Percentiles rank a stretch among this genome's conserved stretches.
Evolutionary conservation across 2,113 vertebrate species (phyloP).

Genomic region (Carassius gibelio): DNA sequence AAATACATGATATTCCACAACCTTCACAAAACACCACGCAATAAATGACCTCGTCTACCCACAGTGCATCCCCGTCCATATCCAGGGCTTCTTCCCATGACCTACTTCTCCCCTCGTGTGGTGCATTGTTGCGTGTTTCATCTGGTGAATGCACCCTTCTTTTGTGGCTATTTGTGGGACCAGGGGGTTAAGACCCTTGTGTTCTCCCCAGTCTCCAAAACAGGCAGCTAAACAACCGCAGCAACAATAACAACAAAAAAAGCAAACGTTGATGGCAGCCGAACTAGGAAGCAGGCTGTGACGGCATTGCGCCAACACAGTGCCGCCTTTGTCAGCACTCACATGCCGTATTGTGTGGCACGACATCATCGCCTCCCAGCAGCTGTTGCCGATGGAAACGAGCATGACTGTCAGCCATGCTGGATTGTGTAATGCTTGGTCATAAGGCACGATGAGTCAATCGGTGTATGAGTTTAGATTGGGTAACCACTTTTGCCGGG

Average conservation of each 20-base stretch:
- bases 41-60: conserved; percentile 22
- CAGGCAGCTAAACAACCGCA: conserved; percentile 63
- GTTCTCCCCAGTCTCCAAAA: conserved; percentile 51
- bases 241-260: conserved; percentile 58
- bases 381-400: conserved; percentile 74
- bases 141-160: conserved; percentile 46
- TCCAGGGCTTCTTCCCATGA: conserved; percentile 62
- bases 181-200: conserved; percentile 59
- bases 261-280: conserved; percentile 24
- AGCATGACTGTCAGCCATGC: conserved; percentile 71
- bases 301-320: conserved; percentile 74
- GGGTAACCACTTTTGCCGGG: conserved; percentile 21
- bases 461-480: conserved; percentile 57
- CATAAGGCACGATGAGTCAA: conserved; percentile 62
- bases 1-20: conserved; percentile 12
- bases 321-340: conserved; percentile 70
- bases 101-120: conserved; percentile 60
- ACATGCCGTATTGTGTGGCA: conserved; percentile 72
- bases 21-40: not conserved
- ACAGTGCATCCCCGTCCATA: conserved; percentile 13
- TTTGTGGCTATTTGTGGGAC: conserved; percentile 60
- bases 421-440: conserved; percentile 69
- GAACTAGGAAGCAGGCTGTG: conserved; percentile 63
- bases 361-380: conserved; percentile 76
- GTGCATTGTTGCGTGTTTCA: conserved; percentile 54